Base-by-base conservation (phyloP, 2,113 vertebrate genomes). In the Diadophis punctatus region DNA sequence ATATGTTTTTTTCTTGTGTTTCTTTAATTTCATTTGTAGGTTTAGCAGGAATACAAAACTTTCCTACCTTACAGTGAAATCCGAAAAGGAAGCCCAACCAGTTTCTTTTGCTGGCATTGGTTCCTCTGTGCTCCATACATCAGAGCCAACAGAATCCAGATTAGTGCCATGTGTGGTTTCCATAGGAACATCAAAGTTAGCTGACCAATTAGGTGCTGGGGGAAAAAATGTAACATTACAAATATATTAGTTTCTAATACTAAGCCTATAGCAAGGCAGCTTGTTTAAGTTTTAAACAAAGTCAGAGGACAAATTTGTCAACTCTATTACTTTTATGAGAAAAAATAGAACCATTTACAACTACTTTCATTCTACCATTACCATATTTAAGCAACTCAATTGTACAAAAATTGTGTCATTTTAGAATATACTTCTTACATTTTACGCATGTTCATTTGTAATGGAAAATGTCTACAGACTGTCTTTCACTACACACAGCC, bases 161-260 rank as follows among this genome's bases (percentile, higher is more conserved):
- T 95, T 97, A 25, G 97, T 95, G 10, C 98, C 98, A 1, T 98
- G 98, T 3, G 98, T 97, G 0, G 99, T 99, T 95, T 99, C 99
- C 99, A 99, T 99, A 58, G 99, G 98, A 92, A 99, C 97, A 51
- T 99, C 99, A 30, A 99, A 99, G 95, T 98, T 99, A 74, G 99
- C 99, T 0, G 98, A 99, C 99, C 99, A 99, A 94, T 97, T 98
- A 0, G 98, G 98, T 39, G 98, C 99, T 99, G 49, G 89, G 48
- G 48, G 88, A 95, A 96, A 91, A 49, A 91, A 34, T 52, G 4
- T 12, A 9, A 52, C 1, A 52, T 20, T 74, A 16, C 18, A 80
- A 80, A 43, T 43, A 80, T 80, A 80, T 80, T 39, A 80, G 16
- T 43, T 39, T 22, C 74, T 80, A 80, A 43, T 80, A 80, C 18